Conservation (phyloP, 92 coral and sea anemone genomes). For the Epizoanthus scotinus region DNA sequence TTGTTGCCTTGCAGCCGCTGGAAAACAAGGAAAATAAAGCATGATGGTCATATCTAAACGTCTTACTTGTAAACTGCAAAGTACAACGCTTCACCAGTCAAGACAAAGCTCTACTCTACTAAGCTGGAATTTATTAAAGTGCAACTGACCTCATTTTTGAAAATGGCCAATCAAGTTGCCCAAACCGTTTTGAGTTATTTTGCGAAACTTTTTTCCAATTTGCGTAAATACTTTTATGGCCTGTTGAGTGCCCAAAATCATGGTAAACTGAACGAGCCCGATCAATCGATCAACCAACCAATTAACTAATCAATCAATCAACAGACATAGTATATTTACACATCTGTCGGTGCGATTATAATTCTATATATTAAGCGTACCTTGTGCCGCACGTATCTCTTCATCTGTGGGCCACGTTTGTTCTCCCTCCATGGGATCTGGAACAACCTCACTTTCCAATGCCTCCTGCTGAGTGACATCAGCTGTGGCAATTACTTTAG, state of each 20-base stretch:
- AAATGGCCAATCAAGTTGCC: too few relatives aligned
- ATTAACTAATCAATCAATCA: too few relatives aligned
- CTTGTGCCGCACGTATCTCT: slow-evolving; percentile 86
- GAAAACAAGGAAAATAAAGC: not conserved
- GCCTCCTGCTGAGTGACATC: slow-evolving; percentile 83
- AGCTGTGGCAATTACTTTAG: slow-evolving; percentile 75
- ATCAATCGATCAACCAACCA: too few relatives aligned
- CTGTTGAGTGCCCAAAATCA: too few relatives aligned
- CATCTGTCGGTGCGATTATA: not conserved
- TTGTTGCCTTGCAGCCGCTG: slow-evolving; percentile 36
- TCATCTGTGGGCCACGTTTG: slow-evolving; percentile 99
- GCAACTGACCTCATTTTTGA: too few relatives aligned
- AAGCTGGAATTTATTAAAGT: too few relatives aligned
- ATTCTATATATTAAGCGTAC: slow-evolving; percentile 13
- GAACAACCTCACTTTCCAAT: slow-evolving; percentile 82
- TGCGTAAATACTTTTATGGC: too few relatives aligned
- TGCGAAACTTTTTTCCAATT: too few relatives aligned
- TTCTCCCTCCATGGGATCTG: slow-evolving; percentile 98
- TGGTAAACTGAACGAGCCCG: too few relatives aligned
- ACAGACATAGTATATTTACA: not conserved
- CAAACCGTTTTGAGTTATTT: too few relatives aligned
- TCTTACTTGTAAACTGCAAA: not conserved
- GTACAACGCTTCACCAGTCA: too few relatives aligned
- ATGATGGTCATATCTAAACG: not conserved
- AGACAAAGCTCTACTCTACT: too few relatives aligned